These are phyloP conservation scores for Dryobotodes eremita DNA, from an alignment of 2,888 invertebrate genomes.

Conservation along the genomic window DNA sequence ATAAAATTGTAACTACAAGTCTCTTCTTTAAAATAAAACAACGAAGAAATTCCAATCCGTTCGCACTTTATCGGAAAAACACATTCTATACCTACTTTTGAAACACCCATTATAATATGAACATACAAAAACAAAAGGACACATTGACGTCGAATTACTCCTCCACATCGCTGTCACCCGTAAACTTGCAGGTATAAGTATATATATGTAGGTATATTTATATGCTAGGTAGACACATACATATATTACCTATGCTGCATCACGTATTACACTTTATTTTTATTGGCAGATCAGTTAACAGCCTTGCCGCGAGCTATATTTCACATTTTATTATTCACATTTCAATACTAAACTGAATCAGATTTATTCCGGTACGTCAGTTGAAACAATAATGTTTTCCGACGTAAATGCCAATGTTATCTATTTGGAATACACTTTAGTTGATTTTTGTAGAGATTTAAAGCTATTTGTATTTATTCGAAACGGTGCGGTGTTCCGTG, in stretches of 20 bases:
- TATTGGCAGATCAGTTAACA: constrained; percentile 20
- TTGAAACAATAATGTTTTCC: constrained; percentile 19
- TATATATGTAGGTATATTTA: neutral
- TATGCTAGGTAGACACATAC: neutral
- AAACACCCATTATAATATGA: too few relatives aligned
- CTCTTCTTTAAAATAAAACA: too few relatives aligned
- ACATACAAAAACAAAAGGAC: too few relatives aligned
- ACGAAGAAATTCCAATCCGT: too few relatives aligned
- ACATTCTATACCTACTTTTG: too few relatives aligned
- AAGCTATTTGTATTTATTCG: constrained; percentile 13
- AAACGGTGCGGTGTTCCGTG: neutral
- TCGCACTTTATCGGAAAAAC: too few relatives aligned
- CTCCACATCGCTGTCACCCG: too few relatives aligned
- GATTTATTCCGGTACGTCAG: constrained; percentile 22
- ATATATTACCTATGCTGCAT: constrained; percentile 8
- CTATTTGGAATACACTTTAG: neutral
- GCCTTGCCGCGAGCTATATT: constrained; percentile 19
- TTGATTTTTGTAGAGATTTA: constrained; percentile 20
- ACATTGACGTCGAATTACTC: too few relatives aligned
- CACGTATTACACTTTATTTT: constrained; percentile 15
- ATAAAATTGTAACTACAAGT: too few relatives aligned
- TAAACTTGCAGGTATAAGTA: neutral
- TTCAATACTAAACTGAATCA: constrained; percentile 31
- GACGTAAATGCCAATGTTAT: constrained; percentile 13
- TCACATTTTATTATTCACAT: constrained; percentile 32